Percentiles rank a stretch among this genome's conserved stretches.
phyloP scores from a whole-genome alignment of 2,113 vertebrate genomes.

The Propithecus coquereli region DNA sequence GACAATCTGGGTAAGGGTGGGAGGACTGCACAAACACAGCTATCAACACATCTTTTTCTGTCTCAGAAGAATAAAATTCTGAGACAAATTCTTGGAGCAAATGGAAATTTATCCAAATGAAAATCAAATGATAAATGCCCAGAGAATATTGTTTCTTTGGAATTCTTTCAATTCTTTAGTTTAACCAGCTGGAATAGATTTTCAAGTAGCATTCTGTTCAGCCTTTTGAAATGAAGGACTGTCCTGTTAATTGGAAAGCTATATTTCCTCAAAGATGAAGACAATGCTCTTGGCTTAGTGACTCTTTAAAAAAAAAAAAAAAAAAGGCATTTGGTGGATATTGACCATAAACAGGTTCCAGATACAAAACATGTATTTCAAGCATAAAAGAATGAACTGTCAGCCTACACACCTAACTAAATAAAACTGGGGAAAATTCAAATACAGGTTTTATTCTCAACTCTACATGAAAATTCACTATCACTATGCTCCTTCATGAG shows the following conservation, averaged over 20 bases:
- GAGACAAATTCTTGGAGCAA: conserved; percentile 61
- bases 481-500: not conserved
- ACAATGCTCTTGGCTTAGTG: conserved; percentile 47
- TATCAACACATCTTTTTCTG: conserved; percentile 61
- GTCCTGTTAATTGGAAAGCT: conserved; percentile 67
- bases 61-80: conserved; percentile 57
- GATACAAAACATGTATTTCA: not conserved
- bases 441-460: not conserved
- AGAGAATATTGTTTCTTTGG: conserved; percentile 65
- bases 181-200: conserved; percentile 75
- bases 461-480: not conserved
- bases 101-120: conserved; percentile 66
- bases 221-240: conserved; percentile 65
- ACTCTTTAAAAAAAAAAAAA: not conserved
- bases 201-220: conserved; percentile 73
- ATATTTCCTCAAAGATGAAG: conserved; percentile 66
- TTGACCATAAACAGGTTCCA: conserved; percentile 18
- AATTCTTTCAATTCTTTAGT: conserved; percentile 65
- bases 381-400: not conserved
- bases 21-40: not conserved
- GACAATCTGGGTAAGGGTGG: not conserved
- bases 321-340: not conserved
- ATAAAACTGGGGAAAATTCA: not conserved
- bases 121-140: conserved; percentile 69
- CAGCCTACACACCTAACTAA: not conserved